Evolutionary conservation across 2,113 vertebrate species (phyloP), one percentile per base, ranked within the genome.

Genomic region (Brachyhypopomus gauderio): DNA sequence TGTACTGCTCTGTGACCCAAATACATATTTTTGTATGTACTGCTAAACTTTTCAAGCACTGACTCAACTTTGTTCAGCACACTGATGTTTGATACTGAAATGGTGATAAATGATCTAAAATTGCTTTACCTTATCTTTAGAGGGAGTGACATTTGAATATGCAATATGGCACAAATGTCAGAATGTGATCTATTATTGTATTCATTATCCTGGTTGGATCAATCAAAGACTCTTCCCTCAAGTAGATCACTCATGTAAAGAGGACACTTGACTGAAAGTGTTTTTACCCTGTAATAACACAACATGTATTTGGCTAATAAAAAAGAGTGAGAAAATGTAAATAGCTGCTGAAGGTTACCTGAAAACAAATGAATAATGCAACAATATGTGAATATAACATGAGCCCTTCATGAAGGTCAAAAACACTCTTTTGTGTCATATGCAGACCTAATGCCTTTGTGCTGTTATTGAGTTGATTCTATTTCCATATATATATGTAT

Each of bases 291-390:
- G 74, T 77, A 72, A 86, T 84, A 80, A 27, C 27, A 52, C 6
- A 27, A 17, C 58, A 27, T 78, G 16, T 71, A 62, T 56, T 58
- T 3, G 6, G 62, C 30, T 70, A 59, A 79, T 79, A 83, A 79
- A 83, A 52, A 23, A 5, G 25, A 62, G 56, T 76, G 75, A 77
- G 76, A 85, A 86, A 82, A 2, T 75, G 78, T 76, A 88, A 79
- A 78, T 75, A 77, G 59, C 78, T 52, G 66, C 77, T 20, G 82
- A 86, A 89, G 87, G 86, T 89, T 87, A 87, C 9, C n/a, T 78
- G 67, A 84, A 52, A 77, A 59, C n/a, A 62, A 72, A 89, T 89
- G 77, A 88, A 90, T 91, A 86, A 91, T 91, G 83, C 84, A 91
- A 66, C 63, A 55, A 62, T 69, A 60, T 80, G 38, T 64, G 77